These are phyloP conservation scores for Egretta garzetta DNA, from an alignment of 2,113 vertebrate species.

Conservation along the genomic window DNA sequence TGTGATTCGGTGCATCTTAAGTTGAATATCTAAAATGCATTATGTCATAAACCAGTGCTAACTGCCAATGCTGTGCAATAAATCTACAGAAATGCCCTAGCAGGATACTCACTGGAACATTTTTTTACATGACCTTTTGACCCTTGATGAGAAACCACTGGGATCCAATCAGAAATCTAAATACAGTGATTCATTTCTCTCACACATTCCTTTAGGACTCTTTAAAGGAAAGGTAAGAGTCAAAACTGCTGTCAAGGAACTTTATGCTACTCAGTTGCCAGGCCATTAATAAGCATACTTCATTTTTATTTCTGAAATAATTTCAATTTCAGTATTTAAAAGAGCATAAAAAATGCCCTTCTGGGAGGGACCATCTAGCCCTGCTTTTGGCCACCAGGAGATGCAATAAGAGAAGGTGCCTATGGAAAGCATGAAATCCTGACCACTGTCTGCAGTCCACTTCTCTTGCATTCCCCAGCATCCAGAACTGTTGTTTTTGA, in stretches of 20 bases:
- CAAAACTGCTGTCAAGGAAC: not conserved
- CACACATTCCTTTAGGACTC: not conserved
- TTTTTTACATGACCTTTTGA: not conserved
- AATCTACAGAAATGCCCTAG: not conserved
- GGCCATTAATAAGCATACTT: not conserved
- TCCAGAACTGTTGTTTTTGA: not conserved
- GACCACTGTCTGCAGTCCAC: not conserved
- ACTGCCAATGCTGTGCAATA: not conserved
- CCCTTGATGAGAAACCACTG: not conserved
- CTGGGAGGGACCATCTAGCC: not conserved
- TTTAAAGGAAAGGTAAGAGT: not conserved
- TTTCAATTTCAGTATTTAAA: not conserved
- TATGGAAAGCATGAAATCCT: not conserved
- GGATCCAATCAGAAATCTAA: not conserved
- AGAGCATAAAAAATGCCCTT: not conserved
- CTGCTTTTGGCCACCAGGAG: not conserved
- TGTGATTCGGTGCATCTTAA: not conserved
- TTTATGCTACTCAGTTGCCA: not conserved
- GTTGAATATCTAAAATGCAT: not conserved
- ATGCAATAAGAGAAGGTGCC: not conserved
- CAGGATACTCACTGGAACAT: not conserved
- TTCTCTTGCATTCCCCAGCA: not conserved
- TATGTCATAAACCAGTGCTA: not conserved
- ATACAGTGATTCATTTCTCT: not conserved
- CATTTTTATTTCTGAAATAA: not conserved